A percentile compares a stretch with the other conserved stretches of the same genome.
These are phyloP conservation scores for Octodon degus DNA, from an alignment of 2,113 vertebrate species.

Conservation along the genomic window DNA sequence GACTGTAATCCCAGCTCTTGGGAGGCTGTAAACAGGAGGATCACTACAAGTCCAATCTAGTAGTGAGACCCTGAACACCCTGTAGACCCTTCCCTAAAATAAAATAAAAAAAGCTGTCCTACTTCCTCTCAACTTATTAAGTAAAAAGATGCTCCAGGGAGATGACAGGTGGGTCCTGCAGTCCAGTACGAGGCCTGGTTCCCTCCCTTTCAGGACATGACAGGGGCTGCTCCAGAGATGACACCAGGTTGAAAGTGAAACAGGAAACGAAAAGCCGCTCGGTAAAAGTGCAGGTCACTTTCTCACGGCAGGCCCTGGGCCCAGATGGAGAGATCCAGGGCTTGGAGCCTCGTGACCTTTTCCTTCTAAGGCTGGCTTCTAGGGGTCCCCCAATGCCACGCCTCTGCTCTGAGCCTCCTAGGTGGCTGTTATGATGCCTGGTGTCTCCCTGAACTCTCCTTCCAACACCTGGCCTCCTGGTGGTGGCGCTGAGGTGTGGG, in stretches of 20 bases:
- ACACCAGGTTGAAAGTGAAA: neutral
- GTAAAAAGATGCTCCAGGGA: neutral
- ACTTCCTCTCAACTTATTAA: neutral
- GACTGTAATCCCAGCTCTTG: no score
- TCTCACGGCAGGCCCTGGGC: neutral
- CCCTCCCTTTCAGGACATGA: neutral
- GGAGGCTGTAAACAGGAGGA: no score
- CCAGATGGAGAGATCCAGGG: neutral
- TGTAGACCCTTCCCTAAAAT: no score
- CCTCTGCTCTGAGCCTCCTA: neutral
- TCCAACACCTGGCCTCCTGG: neutral
- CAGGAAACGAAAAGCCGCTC: neutral
- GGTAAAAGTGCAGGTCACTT: neutral
- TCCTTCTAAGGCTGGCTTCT: fast-evolving
- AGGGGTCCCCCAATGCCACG: neutral
- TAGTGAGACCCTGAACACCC: no score
- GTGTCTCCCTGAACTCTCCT: neutral
- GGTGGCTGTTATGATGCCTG: fast-evolving
- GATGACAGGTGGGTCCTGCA: fast-evolving
- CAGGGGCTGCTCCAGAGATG: neutral
- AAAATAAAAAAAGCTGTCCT: neutral
- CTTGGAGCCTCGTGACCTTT: neutral
- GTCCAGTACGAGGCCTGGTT: neutral
- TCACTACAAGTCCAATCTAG: no score
- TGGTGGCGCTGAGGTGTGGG: neutral